phyloP scores from a whole-genome alignment of 2,888 invertebrate genomes.

The Ptychoptera contaminata region DNA sequence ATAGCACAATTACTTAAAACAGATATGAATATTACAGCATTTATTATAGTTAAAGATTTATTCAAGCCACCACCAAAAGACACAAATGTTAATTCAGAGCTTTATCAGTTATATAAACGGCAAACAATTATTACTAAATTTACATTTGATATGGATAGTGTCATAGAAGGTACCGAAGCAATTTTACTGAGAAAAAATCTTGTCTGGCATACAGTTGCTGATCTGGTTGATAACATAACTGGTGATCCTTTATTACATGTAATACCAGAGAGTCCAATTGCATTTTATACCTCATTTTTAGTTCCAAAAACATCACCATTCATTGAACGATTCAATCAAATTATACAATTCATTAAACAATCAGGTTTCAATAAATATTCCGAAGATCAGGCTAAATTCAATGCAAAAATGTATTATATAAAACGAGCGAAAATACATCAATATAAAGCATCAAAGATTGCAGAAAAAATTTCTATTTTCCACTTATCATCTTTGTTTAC shows the following conservation, averaged over 20 bases:
- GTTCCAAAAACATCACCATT: conserved; percentile 2
- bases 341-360: neutral
- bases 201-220: neutral
- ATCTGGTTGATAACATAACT: neutral
- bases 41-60: neutral
- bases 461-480: neutral
- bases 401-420: neutral
- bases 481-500: neutral
- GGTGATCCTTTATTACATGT: neutral
- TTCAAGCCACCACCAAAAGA: neutral
- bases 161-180: neutral
- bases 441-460: too few species aligned
- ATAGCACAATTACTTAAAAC: neutral
- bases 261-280: neutral
- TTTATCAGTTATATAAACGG: neutral
- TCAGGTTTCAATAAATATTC: neutral
- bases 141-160: neutral
- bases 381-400: neutral
- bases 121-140: neutral
- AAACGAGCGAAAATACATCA: neutral
- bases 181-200: neutral
- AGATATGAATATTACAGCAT: neutral
- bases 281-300: conserved; percentile 2
- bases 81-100: neutral
- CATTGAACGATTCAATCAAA: neutral